Conservation (phyloP, 2,888 invertebrate genomes). For the Ceriagrion tenellum region DNA sequence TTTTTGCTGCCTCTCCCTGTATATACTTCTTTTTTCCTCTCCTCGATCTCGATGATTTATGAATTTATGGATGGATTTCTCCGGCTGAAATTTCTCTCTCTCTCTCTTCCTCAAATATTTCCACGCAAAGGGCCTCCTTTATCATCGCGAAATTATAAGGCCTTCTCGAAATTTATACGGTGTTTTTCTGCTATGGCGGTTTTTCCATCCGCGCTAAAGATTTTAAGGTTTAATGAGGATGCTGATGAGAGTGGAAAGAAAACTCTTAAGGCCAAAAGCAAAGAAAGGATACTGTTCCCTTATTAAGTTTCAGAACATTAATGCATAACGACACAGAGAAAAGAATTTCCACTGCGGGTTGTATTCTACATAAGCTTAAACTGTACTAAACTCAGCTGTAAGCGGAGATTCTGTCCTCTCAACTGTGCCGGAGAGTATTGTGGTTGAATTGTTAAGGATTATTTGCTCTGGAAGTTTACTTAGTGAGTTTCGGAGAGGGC, state of each 20-base stretch:
- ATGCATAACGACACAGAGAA: no score
- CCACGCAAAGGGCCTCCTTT: neutral
- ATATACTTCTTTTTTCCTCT: neutral
- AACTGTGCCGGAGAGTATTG: no score
- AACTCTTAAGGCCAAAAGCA: neutral
- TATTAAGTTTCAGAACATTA: no score
- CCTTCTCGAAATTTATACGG: neutral
- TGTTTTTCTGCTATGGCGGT: neutral
- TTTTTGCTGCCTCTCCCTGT: neutral
- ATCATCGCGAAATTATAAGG: neutral
- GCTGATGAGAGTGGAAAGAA: neutral
- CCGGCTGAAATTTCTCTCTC: neutral
- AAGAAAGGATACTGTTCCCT: no score
- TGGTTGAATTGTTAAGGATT: no score
- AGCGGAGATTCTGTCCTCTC: no score
- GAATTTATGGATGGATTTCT: conserved; percentile 22
- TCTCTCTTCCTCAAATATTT: neutral
- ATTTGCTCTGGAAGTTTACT: no score
- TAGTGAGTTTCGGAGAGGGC: no score
- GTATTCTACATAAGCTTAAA: no score
- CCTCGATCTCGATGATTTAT: conserved; percentile 13
- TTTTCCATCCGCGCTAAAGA: neutral
- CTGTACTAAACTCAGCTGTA: no score
- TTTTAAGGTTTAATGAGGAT: neutral
- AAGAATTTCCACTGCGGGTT: no score